Percentiles rank a stretch among this genome's conserved stretches.
Evolutionary conservation across 2,888 invertebrate genomes (phyloP).

Genomic region (Acleris emargana): DNA sequence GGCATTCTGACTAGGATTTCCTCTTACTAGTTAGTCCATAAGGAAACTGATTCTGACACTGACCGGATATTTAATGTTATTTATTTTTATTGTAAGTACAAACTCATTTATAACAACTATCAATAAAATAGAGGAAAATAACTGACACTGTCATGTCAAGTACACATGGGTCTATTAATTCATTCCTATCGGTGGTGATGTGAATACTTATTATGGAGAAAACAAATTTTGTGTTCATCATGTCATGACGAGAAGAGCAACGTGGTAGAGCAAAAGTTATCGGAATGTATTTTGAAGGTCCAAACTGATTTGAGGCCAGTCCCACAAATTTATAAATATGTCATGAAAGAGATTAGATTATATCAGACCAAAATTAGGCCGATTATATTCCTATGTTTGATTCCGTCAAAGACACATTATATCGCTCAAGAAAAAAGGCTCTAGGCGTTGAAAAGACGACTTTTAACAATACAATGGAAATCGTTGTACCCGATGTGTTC

Average conservation of each 20-base stretch:
- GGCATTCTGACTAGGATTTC: neutral
- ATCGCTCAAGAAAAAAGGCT: no score
- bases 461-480: no score
- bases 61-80: neutral
- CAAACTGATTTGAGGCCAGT: no score
- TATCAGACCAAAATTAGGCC: no score
- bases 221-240: neutral
- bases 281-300: no score
- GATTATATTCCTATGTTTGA: no score
- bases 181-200: neutral
- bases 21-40: neutral
- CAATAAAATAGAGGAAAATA: neutral
- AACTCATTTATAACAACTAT: conserved; percentile 1
- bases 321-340: no score
- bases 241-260: neutral
- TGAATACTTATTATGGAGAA: neutral
- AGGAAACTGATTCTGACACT: neutral
- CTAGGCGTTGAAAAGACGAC: no score
- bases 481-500: no score
- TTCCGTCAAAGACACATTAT: no score
- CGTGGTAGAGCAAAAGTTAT: neutral
- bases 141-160: neutral
- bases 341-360: no score
- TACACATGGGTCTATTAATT: neutral
- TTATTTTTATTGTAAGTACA: neutral